These are phyloP conservation scores for Pomatostomus ruficeps DNA, from an alignment of 2,113 vertebrate genomes.

Conservation along the genomic window DNA sequence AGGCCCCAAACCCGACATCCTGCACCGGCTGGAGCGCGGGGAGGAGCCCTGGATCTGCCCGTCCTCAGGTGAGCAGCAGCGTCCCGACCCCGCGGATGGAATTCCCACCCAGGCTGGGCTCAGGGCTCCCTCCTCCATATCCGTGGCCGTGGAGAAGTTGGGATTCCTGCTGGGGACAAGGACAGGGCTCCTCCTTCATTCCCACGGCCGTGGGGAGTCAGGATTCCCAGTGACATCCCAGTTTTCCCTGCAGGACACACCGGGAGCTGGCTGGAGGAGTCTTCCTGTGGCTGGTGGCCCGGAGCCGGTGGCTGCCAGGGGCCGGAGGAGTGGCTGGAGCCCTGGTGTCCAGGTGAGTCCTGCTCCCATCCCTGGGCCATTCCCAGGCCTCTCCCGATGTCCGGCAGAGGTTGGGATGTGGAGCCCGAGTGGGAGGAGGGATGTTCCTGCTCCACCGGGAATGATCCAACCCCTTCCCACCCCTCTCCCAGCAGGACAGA, in stretches of 20 bases:
- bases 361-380: not conserved
- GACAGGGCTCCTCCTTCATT: not conserved
- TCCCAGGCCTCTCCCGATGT: accelerated
- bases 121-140: not conserved
- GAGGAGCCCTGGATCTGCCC: conserved; percentile 25
- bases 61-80: not conserved
- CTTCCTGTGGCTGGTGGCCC: not conserved
- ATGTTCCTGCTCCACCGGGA: not conserved
- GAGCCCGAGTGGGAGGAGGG: accelerated
- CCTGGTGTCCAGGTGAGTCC: not conserved
- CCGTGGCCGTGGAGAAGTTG: accelerated
- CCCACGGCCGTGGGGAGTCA: not conserved
- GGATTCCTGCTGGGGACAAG: not conserved
- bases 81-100: accelerated
- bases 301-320: accelerated
- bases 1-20: conserved; percentile 19
- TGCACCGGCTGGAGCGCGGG: not conserved
- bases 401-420: not conserved
- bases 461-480: not conserved
- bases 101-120: not conserved
- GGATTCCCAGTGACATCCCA: not conserved
- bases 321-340: not conserved
- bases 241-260: not conserved
- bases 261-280: not conserved
- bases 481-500: not conserved